Base-by-base conservation (phyloP, 2,888 invertebrate species). In the Diplolepis rosae region DNA sequence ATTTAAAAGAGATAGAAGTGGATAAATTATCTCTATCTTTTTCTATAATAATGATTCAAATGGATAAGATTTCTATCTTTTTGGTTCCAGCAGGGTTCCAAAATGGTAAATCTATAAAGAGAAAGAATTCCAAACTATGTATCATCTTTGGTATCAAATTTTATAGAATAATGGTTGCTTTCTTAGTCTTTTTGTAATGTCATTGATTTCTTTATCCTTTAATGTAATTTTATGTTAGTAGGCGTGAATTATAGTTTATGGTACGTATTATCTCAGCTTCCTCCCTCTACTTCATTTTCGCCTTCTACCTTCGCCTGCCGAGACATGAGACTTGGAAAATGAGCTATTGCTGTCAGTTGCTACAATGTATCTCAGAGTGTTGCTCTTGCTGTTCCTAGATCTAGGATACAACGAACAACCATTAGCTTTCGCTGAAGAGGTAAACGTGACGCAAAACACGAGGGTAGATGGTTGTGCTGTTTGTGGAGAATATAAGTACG, bases 401-500 rank as follows among this genome's bases (percentile, higher is more conserved):
- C 67, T 75, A 52, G 68, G 67, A 32, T 72, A 68, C 42, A 61
- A 54, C 51, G 66, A 70, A 48, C 54, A 65, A 75, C 61, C 39
- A 35, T 28, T 52, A 11, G 65, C 66, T 39, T 66, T 61, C 42
- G 74, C 73, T 39, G 69, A 56, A 42, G 73, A 73, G 54, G 73
- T 73, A 13, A 65, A 72, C 50, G 51, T 71, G 5, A 71, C 72
- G 13, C 71, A 73, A 28, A 71, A 68, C 35, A 45, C 68, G 6
- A 70, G 65, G n/a, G 61, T 78, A 56, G 80, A 82, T 2, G 85
- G 84, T 30, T 86, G 86, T 56, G 73, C 79, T 48, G 75, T 80
- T 56, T 86, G 86, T 61, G 85, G 82, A 15, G 77, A 78, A 70
- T 85, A 86, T 79, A 85, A 84, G 85, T 85, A 77, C 6, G 32